These are phyloP conservation scores for Calliphora vicina DNA, from an alignment of 1,140 invertebrate species.

Conservation along the genomic window DNA sequence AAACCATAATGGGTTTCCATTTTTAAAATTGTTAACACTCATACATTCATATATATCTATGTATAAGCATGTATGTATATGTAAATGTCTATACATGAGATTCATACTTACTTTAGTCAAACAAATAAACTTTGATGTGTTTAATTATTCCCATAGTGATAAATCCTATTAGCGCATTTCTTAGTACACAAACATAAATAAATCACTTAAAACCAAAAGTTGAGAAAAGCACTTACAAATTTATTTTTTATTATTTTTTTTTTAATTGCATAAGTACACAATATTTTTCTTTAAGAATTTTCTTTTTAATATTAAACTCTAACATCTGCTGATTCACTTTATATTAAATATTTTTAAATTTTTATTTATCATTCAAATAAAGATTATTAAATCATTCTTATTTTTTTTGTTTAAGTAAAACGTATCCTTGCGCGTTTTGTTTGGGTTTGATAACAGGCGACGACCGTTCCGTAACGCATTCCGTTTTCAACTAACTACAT, in stretches of 20 bases:
- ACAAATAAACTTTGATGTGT: neutral
- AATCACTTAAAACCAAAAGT: neutral
- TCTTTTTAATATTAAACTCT: too few relatives aligned
- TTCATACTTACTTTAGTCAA: neutral
- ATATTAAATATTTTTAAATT: neutral
- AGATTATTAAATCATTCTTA: neutral
- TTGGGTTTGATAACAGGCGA: neutral
- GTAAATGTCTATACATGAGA: neutral
- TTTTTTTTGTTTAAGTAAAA: neutral
- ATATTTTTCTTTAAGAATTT: neutral
- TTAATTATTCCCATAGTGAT: neutral
- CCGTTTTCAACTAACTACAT: neutral
- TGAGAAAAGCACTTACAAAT: too few relatives aligned
- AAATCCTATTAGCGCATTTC: neutral
- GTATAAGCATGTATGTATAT: neutral
- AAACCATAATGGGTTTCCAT: too few relatives aligned
- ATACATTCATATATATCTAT: neutral
- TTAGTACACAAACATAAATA: neutral
- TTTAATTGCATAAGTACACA: neutral
- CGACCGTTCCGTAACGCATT: neutral
- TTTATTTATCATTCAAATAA: neutral
- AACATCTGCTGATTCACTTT: too few relatives aligned
- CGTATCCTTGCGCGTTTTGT: conserved; percentile 5
- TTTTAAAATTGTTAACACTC: too few relatives aligned
- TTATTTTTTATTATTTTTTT: neutral